Evolutionary conservation across 1,140 invertebrate species (phyloP), one percentile per base, ranked within the genome.

Genomic region (Drosophila truncata): DNA sequence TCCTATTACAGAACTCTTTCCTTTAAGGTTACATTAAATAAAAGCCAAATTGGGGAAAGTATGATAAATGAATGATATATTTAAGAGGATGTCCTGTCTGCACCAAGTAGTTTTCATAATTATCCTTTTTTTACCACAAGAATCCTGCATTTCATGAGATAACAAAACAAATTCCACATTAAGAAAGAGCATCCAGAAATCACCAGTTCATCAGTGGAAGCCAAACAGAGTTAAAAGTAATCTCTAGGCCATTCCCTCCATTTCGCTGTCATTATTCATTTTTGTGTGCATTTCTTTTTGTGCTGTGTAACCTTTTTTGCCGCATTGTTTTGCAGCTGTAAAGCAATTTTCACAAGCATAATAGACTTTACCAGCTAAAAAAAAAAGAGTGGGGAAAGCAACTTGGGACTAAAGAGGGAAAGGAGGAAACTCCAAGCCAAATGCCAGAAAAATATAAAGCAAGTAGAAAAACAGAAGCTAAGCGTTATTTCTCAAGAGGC

Each of bases 321-420:
- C 84, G 85, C 85, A 80, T 87, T 87, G 84, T 87, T 87, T 87
- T 76, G 76, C 82, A 77, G 69, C 83, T 83, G 84, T 88, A 87
- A 88, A 87, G 84, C 84, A 87, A 87, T 87, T 87, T 87, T 87
- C 80, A 78, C 79, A 80, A 84, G 80, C 78, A 87, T 87, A 87
- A 87, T 87, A 88, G 84, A 87, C 85, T 84, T 82, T 82, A 61
- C 79, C 81, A 60, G 77, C 54, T 72, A 67, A 81, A 87, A 67
- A 69, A 50, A 35, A 41, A 54, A 39, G 14, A 5, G 50, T 10
- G 23, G 46, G 16, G 25, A 65, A 75, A 79, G 70, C 27, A 62
- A 42, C 57, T 62, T 1, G 58, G 20, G 42, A 37, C 54, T 49
- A 58, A 71, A 58, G 70, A 54, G 62, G 60, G 37, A 33, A 27